Evolutionary conservation across 30 jellyfish, hydroid and myxozoan genomes (phyloP).

Genomic region (Sanderia malayensis): DNA sequence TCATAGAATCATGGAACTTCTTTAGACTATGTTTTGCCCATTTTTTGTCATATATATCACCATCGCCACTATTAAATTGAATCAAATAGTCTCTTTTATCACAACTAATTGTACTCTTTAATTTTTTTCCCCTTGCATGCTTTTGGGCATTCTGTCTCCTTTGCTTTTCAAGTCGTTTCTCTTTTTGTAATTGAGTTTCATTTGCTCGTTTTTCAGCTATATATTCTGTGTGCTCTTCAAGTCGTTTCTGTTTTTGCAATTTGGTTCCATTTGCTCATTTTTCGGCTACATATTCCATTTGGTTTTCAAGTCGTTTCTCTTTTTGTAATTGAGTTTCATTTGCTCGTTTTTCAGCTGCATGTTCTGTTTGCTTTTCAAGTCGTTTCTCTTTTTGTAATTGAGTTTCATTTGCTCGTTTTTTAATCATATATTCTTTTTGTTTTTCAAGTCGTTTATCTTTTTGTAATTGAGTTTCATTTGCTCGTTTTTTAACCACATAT

Average conservation of each 20-base stretch:
- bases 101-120: too few relatives aligned
- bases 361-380: not conserved
- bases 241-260: not conserved
- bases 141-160: too few relatives aligned
- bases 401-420: not conserved
- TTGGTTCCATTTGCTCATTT: not conserved
- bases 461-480: not conserved
- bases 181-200: not conserved
- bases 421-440: too few relatives aligned
- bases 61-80: too few relatives aligned
- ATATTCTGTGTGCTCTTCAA: not conserved
- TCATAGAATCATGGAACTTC: not conserved
- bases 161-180: not conserved
- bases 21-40: not conserved
- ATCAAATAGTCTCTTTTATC: too few relatives aligned
- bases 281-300: not conserved
- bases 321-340: not conserved
- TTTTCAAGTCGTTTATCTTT: not conserved
- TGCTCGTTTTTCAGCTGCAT: not conserved
- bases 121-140: too few relatives aligned
- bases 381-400: not conserved
- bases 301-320: not conserved
- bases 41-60: too few relatives aligned
- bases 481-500: not conserved
- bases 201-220: not conserved